Conservation (phyloP, 2,113 vertebrate species). For the Falco punctatus region DNA sequence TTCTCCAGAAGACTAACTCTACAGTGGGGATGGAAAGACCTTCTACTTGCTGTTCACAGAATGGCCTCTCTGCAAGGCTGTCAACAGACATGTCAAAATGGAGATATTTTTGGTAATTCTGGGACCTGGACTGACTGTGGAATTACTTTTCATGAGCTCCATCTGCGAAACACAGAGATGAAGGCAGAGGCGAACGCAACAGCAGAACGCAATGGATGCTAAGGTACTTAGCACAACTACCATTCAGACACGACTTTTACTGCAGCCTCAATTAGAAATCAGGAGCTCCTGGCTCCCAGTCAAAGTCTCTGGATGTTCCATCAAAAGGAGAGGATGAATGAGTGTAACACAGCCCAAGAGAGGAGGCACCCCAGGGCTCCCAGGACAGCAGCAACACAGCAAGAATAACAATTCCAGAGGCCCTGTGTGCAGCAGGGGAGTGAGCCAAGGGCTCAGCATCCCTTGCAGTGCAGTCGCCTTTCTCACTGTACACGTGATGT, state of each 20-base stretch:
- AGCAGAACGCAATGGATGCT: background rate
- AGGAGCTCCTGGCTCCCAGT: background rate
- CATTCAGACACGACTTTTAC: background rate
- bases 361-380: background rate
- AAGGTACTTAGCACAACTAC: background rate
- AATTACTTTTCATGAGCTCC: background rate
- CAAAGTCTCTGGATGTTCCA: background rate
- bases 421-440: background rate
- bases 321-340: background rate
- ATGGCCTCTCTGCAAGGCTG: background rate
- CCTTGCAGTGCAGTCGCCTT: background rate
- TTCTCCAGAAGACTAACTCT: background rate
- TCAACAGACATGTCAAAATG: background rate
- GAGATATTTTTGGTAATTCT: background rate
- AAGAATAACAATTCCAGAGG: background rate
- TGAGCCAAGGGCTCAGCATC: accelerated
- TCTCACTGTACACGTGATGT: accelerated
- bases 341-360: background rate
- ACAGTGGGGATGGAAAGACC: background rate
- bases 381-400: background rate
- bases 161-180: background rate
- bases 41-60: background rate
- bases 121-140: background rate
- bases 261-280: background rate
- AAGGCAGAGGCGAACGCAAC: background rate